These are phyloP conservation scores for Grus americana DNA, from an alignment of 2,113 vertebrate species.

Conservation along the genomic window DNA sequence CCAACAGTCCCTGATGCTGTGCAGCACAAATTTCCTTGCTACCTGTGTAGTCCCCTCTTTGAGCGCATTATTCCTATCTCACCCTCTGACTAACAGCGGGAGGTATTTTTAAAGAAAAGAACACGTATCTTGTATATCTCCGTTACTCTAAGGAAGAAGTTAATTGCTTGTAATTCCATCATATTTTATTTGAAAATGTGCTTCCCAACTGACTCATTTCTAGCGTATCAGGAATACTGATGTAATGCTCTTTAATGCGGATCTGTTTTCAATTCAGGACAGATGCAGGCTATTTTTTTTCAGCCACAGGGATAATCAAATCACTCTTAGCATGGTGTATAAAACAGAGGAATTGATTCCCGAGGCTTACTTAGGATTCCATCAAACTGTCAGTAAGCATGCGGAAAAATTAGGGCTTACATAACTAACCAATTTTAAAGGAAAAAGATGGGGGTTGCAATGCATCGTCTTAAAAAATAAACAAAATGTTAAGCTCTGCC, in stretches of 20 bases:
- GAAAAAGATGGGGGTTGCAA: not conserved
- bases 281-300: constrained; percentile 60
- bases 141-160: constrained; percentile 35
- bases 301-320: constrained; percentile 66
- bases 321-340: constrained; percentile 48
- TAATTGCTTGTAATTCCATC: constrained; percentile 16
- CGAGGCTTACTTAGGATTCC: constrained; percentile 28
- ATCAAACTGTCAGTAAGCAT: constrained; percentile 49
- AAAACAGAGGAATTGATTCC: constrained; percentile 56
- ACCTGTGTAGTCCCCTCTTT: not conserved
- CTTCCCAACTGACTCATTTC: constrained; percentile 64
- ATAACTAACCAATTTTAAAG: not conserved
- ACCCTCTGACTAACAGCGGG: not conserved
- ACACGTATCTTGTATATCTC: not conserved
- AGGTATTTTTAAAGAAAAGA: not conserved
- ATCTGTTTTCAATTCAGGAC: constrained; percentile 74
- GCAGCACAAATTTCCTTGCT: not conserved
- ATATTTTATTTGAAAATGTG: constrained; percentile 41
- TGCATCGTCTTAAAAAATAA: not conserved
- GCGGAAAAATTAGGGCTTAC: not conserved
- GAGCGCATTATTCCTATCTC: not conserved
- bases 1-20: not conserved
- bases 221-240: constrained; percentile 43
- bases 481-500: not conserved
- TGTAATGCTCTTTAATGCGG: constrained; percentile 58